These are phyloP conservation scores for Campodea augens DNA, from an alignment of 1,140 invertebrate species.

Conservation along the genomic window DNA sequence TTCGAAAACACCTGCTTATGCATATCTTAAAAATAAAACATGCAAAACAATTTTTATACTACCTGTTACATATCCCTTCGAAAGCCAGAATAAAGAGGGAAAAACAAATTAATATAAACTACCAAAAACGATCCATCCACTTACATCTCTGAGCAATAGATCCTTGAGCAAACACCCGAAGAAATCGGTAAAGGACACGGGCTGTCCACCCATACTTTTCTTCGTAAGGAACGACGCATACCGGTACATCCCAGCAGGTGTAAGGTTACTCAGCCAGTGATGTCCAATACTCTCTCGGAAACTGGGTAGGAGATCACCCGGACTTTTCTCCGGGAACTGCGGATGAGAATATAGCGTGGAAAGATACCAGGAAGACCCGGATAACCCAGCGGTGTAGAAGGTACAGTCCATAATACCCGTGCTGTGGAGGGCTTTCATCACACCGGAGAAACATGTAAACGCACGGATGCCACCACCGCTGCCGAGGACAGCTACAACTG, in stretches of 20 bases:
- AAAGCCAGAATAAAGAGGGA: too few species aligned
- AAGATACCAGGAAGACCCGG: slow-evolving; percentile 28
- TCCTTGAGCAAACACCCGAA: slow-evolving; percentile 30
- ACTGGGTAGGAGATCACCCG: slow-evolving; percentile 23
- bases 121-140: slow-evolving; percentile 6
- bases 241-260: slow-evolving; percentile 19
- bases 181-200: slow-evolving; percentile 30
- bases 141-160: slow-evolving; percentile 25
- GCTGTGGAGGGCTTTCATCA: slow-evolving; percentile 25
- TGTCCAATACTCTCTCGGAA: slow-evolving; percentile 24
- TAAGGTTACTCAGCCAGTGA: slow-evolving; percentile 18
- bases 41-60: too few species aligned
- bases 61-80: too few species aligned
- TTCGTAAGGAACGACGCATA: slow-evolving; percentile 23
- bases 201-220: slow-evolving; percentile 25
- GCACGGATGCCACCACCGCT: slow-evolving; percentile 31
- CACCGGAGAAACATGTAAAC: slow-evolving; percentile 27
- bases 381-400: slow-evolving; percentile 25
- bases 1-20: too few species aligned
- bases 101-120: neutral
- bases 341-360: slow-evolving; percentile 23
- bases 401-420: slow-evolving; percentile 24
- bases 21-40: too few species aligned
- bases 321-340: slow-evolving; percentile 18
- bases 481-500: slow-evolving; percentile 26